Evolutionary conservation across 2,888 invertebrate genomes (phyloP).

Genomic region (Volucella zonaria): DNA sequence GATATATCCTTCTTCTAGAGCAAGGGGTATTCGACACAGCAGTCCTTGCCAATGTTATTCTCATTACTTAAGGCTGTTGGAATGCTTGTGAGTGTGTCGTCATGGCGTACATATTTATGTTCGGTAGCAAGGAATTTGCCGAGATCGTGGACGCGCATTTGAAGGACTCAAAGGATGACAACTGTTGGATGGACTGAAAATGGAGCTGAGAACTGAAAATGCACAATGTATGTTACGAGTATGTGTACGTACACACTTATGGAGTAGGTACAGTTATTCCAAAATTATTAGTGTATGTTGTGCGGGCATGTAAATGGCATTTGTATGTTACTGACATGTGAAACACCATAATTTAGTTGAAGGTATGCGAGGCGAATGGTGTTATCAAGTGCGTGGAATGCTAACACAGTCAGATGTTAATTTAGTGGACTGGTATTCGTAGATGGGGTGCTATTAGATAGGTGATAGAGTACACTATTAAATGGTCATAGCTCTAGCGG

Average conservation of each 20-base stretch:
- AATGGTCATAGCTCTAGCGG: too few relatives aligned
- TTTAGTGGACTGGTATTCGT: conserved; percentile 24
- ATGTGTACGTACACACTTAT: background rate
- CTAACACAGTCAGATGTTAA: conserved; percentile 46
- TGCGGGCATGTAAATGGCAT: conserved; percentile 19
- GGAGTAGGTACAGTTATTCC: conserved; percentile 28
- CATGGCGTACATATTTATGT: conserved; percentile 19
- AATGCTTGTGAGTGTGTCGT: background rate
- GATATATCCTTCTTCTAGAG: conserved; percentile 14
- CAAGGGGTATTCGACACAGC: background rate
- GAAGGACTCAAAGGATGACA: conserved; percentile 39
- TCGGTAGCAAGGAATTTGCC: conserved; percentile 15
- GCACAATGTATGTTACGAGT: conserved; percentile 29
- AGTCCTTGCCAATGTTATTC: conserved; percentile 40
- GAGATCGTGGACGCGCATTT: background rate
- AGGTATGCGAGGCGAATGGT: background rate
- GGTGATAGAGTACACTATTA: conserved; percentile 9
- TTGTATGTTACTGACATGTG: conserved; percentile 1
- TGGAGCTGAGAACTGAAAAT: conserved; percentile 14
- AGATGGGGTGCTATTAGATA: conserved; percentile 29
- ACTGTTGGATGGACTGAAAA: background rate
- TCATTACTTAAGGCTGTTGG: conserved; percentile 39
- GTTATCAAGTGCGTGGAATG: conserved; percentile 6
- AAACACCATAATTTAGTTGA: conserved; percentile 34
- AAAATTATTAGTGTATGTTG: conserved; percentile 33